Conservation (phyloP, 2,888 invertebrate species). For the Autographa gamma region DNA sequence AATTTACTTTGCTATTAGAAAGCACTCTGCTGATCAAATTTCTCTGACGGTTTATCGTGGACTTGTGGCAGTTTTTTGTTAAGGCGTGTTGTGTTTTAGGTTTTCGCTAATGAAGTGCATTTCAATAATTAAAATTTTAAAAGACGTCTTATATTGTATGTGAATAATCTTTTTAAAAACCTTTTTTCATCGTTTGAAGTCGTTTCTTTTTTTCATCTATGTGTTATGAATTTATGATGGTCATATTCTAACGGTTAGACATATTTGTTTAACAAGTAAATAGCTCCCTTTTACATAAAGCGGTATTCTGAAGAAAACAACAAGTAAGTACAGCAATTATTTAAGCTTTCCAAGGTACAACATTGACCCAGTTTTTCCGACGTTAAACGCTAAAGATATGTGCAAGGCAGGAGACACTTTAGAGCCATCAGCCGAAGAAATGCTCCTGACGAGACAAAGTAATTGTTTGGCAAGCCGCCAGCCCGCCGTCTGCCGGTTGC, state of each 20-base stretch:
- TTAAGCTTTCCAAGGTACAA: background rate
- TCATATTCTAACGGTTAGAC: too few relatives aligned
- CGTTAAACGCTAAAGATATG: constrained; percentile 50
- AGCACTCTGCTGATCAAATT: constrained; percentile 21
- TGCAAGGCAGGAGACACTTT: constrained; percentile 64
- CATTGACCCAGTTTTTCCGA: constrained; percentile 40
- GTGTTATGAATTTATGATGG: too few relatives aligned
- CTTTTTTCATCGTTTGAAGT: too few relatives aligned
- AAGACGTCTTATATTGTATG: too few relatives aligned
- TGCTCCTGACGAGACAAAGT: constrained; percentile 83
- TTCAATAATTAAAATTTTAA: too few relatives aligned
- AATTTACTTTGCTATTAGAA: constrained; percentile 29
- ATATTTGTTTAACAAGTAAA: background rate
- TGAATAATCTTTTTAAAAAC: too few relatives aligned
- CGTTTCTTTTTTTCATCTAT: too few relatives aligned
- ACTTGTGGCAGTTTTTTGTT: background rate
- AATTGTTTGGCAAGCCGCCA: constrained; percentile 85
- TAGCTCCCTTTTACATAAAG: background rate
- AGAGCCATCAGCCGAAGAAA: constrained; percentile 78
- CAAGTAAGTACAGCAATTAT: background rate
- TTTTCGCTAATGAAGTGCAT: too few relatives aligned
- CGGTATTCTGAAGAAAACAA: background rate
- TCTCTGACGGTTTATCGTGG: background rate
- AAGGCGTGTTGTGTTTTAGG: background rate
- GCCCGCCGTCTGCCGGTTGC: constrained; percentile 47